These are phyloP conservation scores for Falco concolor DNA, from an alignment of 2,797 vertebrate species.

Conservation along the genomic window DNA sequence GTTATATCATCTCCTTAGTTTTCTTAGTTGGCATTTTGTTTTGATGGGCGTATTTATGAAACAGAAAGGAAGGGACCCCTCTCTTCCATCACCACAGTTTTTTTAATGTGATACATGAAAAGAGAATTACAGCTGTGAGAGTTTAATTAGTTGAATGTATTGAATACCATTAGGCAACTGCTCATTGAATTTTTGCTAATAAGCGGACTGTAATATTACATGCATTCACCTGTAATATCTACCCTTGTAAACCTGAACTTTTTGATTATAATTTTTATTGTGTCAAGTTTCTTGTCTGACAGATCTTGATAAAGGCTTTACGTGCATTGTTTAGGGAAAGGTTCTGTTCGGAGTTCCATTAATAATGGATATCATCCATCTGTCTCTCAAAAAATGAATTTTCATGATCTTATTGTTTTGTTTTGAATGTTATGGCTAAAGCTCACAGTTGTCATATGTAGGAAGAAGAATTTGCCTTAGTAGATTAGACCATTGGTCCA, in stretches of 20 bases:
- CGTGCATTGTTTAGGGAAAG: constrained; percentile 36
- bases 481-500: constrained; percentile 55
- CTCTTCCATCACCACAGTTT: not conserved
- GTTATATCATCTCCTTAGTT: not conserved
- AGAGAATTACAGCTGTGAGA: not conserved
- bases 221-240: constrained; percentile 2
- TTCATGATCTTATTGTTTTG: constrained; percentile 68
- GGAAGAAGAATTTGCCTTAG: constrained; percentile 57
- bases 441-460: constrained; percentile 53
- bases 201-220: not conserved
- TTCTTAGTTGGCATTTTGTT: not conserved
- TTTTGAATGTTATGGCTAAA: constrained; percentile 46
- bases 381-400: constrained; percentile 69
- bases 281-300: constrained; percentile 15
- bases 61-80: not conserved
- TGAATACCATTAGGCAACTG: not conserved
- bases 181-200: not conserved
- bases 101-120: not conserved
- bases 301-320: constrained; percentile 44
- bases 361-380: constrained; percentile 72
- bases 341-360: constrained; percentile 54
- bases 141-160: not conserved
- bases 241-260: not conserved
- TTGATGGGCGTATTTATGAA: not conserved
- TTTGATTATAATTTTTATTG: constrained; percentile 5